Evolutionary conservation across 2,113 vertebrate genomes (phyloP).

Genomic region (Brachirus orientalis): DNA sequence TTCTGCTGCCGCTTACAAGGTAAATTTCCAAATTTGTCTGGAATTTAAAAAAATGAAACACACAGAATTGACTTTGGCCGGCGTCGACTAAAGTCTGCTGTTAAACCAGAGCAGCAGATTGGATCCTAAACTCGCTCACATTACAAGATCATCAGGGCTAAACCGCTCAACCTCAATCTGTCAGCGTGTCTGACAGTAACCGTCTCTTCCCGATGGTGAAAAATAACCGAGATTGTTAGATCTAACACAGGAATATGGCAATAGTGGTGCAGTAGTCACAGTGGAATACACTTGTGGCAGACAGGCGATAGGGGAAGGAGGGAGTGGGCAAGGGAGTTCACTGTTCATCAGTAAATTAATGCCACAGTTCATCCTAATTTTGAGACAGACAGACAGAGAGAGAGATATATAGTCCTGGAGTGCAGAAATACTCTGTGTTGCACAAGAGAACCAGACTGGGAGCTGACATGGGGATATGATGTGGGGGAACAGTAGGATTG

Average conservation of each 20-base stretch:
- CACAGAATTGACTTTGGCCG: conserved; percentile 44
- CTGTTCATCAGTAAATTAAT: conserved; percentile 62
- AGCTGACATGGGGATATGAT: conserved; percentile 40
- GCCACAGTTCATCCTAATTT: conserved; percentile 53
- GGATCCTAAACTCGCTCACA: conserved; percentile 60
- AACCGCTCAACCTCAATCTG: conserved; percentile 63
- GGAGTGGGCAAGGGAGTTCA: conserved; percentile 10
- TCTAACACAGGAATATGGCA: conserved; percentile 22
- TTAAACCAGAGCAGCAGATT: conserved; percentile 63
- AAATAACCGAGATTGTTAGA: conserved; percentile 41
- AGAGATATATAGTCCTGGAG: conserved; percentile 37
- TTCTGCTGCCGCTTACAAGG: conserved; percentile 19
- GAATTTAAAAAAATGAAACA: conserved; percentile 42
- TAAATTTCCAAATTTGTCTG: conserved; percentile 37
- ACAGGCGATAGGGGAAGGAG: conserved; percentile 18
- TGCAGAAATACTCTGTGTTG: conserved; percentile 41
- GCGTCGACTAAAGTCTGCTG: conserved; percentile 45
- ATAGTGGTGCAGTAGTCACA: conserved; percentile 8
- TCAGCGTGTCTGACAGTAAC: conserved; percentile 58
- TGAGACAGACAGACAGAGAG: conserved; percentile 17
- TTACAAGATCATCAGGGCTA: conserved; percentile 64
- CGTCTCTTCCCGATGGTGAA: conserved; percentile 58
- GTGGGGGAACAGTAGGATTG: conserved; percentile 39
- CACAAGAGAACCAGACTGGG: conserved; percentile 37
- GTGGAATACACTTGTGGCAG: conserved; percentile 18